Base-by-base conservation (phyloP, 2,888 invertebrate species). In the Linyphia triangularis region DNA sequence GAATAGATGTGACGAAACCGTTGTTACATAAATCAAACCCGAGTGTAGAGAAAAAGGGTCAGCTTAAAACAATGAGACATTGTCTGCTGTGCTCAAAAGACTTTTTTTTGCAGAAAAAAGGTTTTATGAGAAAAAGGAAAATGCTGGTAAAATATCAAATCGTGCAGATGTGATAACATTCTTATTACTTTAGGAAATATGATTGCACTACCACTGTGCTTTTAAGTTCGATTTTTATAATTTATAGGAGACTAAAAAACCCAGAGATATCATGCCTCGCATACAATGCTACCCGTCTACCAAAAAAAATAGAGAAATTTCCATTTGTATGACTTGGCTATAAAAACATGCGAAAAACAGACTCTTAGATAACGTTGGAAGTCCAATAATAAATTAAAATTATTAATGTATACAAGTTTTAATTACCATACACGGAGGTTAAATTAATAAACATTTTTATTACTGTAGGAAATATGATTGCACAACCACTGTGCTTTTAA, bases 31-130 rank as follows among this genome's bases (percentile, higher is more conserved):
- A 79, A 79, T 79, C 81, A 81, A 57, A 28, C 24, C 5, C 24
- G 24, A 13, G 5, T 24, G 24, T 22, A 57, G 37, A n/a, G 59
- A 9, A 69, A 40, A 61, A 70, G 69, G 30, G 30, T 61, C 61
- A 26, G 7, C 19, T n/a, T 37, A 40, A n/a, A 79, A 85, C 78
- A 85, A 85, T 85, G 61, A 79, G 63, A 79, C 85, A 78, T 72
- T 78, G 78, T 85, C 65, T 70, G 22, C 75, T 40, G 22, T 22
- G 63, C 28, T 72, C 19, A 70, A 72, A 72, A 70, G 19, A 13
- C 10, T 28, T 57, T 81, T 81, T 57, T 81, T 82, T 43, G 28
- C 37, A 69, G n/a, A 81, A 81, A n/a, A 51, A 51, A 51, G 51
- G 13, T 69, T 81, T 79, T 72, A 82, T 72, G 72, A 9, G 51